Conservation (phyloP, 2,888 invertebrate species). For the Pachliopta kotzebuea region DNA sequence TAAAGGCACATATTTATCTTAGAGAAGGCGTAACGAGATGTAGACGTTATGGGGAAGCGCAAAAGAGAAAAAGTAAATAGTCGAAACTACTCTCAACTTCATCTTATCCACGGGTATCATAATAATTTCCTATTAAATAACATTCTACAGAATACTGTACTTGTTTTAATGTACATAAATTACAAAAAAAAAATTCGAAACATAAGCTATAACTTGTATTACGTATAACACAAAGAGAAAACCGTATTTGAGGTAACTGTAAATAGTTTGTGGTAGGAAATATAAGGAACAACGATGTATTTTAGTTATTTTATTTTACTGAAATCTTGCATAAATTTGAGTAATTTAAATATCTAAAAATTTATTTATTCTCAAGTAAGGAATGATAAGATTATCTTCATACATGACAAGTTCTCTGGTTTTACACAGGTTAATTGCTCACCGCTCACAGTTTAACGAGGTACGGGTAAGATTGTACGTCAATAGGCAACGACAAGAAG, state of each 20-base stretch:
- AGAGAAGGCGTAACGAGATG: slow-evolving; percentile 1
- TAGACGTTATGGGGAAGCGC: slow-evolving; percentile 3
- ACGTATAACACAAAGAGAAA: too few relatives aligned
- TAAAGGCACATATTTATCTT: slow-evolving; percentile 8
- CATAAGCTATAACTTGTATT: too few relatives aligned
- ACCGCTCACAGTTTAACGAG: slow-evolving; percentile 16
- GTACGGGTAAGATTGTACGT: slow-evolving; percentile 22
- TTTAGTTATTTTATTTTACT: too few relatives aligned
- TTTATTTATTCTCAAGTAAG: neutral
- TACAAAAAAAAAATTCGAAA: too few relatives aligned
- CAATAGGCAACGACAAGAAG: slow-evolving; percentile 16
- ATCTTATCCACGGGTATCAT: neutral
- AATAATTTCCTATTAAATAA: neutral
- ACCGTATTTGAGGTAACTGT: too few relatives aligned
- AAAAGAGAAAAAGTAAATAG: neutral
- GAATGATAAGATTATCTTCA: neutral
- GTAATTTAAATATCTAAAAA: too few relatives aligned
- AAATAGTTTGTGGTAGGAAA: too few relatives aligned
- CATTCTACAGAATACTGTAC: too few relatives aligned
- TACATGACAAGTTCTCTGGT: slow-evolving; percentile 1
- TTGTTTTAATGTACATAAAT: too few relatives aligned
- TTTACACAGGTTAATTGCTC: slow-evolving; percentile 23
- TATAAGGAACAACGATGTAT: too few relatives aligned
- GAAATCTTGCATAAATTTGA: too few relatives aligned
- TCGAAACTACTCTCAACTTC: neutral